A percentile compares a stretch with the other conserved stretches of the same genome.
Conservation (phyloP, 2,888 invertebrate genomes). For the Neoaliturus tenellus region DNA sequence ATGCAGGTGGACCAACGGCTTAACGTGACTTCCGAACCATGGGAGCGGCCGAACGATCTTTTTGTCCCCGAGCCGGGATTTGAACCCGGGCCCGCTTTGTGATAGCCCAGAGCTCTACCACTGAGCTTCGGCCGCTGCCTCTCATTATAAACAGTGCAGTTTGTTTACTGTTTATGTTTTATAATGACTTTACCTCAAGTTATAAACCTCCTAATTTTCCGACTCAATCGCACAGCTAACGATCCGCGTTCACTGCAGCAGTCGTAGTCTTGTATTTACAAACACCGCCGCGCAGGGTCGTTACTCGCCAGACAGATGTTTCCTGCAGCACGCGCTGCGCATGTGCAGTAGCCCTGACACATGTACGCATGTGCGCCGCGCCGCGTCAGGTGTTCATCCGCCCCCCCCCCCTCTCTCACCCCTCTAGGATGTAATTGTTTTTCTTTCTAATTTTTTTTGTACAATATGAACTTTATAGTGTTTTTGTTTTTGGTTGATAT, state of each 20-base stretch:
- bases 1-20: too few species aligned
- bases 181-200: too few species aligned
- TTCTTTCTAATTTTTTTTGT: neutral
- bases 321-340: neutral
- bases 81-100: too few species aligned
- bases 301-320: neutral
- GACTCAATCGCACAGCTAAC: neutral
- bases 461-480: neutral
- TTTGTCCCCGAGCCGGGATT: too few species aligned
- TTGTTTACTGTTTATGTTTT: too few species aligned
- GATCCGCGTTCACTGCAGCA: neutral
- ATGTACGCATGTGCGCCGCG: neutral
- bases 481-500: too few species aligned
- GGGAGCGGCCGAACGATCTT: too few species aligned
- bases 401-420: neutral
- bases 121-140: too few species aligned
- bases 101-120: too few species aligned
- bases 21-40: too few species aligned
- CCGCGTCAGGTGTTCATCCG: neutral
- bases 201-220: too few species aligned
- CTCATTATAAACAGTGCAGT: too few species aligned
- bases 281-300: neutral
- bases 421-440: conserved; percentile 20
- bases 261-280: neutral
- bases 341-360: neutral